A percentile compares a stretch with the other conserved stretches of the same genome.
Conservation (phyloP, 2,797 vertebrate species). For the Coracias cyanogaster region DNA sequence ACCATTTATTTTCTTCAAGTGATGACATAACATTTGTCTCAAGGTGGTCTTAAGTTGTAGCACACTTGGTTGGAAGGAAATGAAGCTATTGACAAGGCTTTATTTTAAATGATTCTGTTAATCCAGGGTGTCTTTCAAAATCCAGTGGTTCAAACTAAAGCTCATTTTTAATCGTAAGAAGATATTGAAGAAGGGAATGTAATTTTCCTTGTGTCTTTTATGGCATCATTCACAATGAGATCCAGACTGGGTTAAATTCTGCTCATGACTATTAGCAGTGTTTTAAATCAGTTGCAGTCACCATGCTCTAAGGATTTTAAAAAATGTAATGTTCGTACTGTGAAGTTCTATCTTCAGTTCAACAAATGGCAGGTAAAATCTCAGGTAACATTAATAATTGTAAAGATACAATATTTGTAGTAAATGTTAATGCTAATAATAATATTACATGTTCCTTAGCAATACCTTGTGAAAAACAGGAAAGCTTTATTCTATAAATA, state of each 20-base stretch:
- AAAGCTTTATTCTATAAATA: neutral
- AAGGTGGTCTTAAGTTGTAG: neutral
- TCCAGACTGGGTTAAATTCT: neutral
- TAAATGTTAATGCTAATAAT: neutral
- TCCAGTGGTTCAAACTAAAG: neutral
- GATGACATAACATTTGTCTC: neutral
- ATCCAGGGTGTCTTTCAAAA: neutral
- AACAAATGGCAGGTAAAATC: neutral
- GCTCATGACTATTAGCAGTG: neutral
- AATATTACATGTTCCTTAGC: neutral
- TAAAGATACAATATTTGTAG: neutral
- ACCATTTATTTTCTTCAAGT: neutral
- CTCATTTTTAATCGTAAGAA: constrained; percentile 25
- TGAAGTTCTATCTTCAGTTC: neutral
- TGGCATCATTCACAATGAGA: neutral
- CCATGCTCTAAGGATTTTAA: neutral
- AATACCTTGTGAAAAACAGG: neutral
- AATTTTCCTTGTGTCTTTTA: neutral
- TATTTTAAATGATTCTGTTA: neutral
- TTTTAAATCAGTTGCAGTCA: constrained; percentile 1
- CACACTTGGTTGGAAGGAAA: neutral
- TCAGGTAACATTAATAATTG: neutral
- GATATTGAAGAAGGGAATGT: neutral
- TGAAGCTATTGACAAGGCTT: neutral
- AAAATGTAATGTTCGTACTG: neutral